Base-by-base conservation (phyloP, 2,797 vertebrate genomes). In the Hozukius guyotensis region DNA sequence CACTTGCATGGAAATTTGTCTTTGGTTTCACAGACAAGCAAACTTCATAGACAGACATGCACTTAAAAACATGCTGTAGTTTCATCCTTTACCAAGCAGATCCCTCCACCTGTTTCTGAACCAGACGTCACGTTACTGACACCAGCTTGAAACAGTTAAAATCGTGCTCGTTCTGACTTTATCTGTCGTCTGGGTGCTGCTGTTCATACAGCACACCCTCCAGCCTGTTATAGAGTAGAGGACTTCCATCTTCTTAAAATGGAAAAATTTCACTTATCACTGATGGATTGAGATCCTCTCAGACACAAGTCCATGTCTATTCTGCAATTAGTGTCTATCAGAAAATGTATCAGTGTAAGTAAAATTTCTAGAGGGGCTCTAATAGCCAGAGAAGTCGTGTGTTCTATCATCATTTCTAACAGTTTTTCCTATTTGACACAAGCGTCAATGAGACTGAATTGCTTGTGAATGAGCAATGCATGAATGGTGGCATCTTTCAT, bases 201-300 rank as follows among this genome's bases (percentile, higher is more conserved):
- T 29, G 24, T 46, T 42, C 24, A 32, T 25, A 9, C 64, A 20
- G 24, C 46, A 63, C 42, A 31, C 52, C 25, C 55, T 76, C 24
- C 52, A 59, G 31, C 66, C 70, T 52, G n/a, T 34, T 36, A 25
- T 1, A 25, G 55, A 42, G 29, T 29, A 12, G 61, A 32, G 9
- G 22, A 65, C 65, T 52, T 71, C 13, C 49, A 64, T 57, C 38
- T 65, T 24, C 38, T 64, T 25, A 57, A 38, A 67, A 62, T n/a
- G 20, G 36, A 38, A 31, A 18, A 29, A 25, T 22, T 22, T 38
- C 55, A 12, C 60, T 14, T 20, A 11, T 55, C 20, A 6, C 38
- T 60, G 56, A 34, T 42, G 61, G 61, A 8, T 63, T 60, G 20
- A 62, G 36, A 64, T 66, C 61, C 36, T 14, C 32, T 69, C 25